These are phyloP conservation scores for Tricholauxania praeusta DNA, from an alignment of 2,888 invertebrate genomes.

Conservation along the genomic window DNA sequence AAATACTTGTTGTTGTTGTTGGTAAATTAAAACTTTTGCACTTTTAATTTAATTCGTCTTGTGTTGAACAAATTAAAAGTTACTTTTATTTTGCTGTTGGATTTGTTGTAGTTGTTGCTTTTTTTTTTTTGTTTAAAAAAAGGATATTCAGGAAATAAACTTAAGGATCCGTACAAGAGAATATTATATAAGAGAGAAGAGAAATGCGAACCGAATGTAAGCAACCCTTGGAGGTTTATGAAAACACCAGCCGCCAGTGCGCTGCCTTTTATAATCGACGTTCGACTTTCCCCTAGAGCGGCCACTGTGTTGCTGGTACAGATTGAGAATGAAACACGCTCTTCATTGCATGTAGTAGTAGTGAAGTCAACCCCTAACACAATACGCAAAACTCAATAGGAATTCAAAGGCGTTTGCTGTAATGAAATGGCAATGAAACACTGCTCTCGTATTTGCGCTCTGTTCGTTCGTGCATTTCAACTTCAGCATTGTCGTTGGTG, in stretches of 20 bases:
- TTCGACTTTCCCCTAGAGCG: conserved; percentile 40
- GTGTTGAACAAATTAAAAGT: conserved; percentile 42
- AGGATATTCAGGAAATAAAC: conserved; percentile 62
- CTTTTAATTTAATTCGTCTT: neutral
- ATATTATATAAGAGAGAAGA: conserved; percentile 69
- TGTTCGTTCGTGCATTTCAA: conserved; percentile 29
- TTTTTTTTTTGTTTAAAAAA: conserved; percentile 44
- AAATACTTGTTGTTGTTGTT: conserved; percentile 42
- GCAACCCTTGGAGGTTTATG: conserved; percentile 70
- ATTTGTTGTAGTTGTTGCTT: conserved; percentile 8
- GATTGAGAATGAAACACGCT: conserved; percentile 38
- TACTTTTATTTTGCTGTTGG: conserved; percentile 51
- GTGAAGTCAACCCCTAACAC: conserved; percentile 8
- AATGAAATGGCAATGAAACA: conserved; percentile 14
- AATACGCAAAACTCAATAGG: too few species aligned
- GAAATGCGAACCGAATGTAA: conserved; percentile 70
- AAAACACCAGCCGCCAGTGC: conserved; percentile 62
- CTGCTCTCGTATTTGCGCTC: conserved; percentile 10
- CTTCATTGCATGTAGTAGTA: neutral
- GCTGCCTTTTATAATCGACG: conserved; percentile 65
- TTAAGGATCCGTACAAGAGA: conserved; percentile 64
- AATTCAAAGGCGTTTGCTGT: neutral
- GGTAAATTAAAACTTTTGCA: conserved; percentile 42
- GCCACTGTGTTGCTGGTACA: conserved; percentile 37
- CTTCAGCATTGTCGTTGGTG: neutral